Evolutionary conservation across 2,113 vertebrate species (phyloP).

Genomic region (Myotis yumanensis): DNA sequence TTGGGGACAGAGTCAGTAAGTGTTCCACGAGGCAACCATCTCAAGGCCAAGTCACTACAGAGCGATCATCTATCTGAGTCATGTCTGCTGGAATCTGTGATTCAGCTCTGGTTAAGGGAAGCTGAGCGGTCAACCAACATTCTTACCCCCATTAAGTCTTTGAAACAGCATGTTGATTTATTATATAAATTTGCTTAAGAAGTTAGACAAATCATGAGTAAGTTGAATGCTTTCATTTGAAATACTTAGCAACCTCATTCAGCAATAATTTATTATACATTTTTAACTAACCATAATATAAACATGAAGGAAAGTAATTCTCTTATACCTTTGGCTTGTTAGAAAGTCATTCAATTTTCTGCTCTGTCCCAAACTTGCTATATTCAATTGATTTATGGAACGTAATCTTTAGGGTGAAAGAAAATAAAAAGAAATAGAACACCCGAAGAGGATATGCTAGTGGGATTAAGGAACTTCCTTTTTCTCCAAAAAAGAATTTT

Average conservation of each 20-base stretch:
- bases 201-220: slow-evolving; percentile 48
- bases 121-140: background rate
- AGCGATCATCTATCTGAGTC: background rate
- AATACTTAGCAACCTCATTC: slow-evolving; percentile 48
- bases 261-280: slow-evolving; percentile 54
- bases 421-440: slow-evolving; percentile 50
- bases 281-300: slow-evolving; percentile 49
- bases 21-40: background rate
- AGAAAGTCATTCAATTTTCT: slow-evolving; percentile 64
- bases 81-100: slow-evolving; percentile 17
- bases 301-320: slow-evolving; percentile 42
- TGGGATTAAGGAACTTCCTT: slow-evolving; percentile 74
- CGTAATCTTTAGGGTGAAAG: slow-evolving; percentile 57
- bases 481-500: slow-evolving; percentile 71
- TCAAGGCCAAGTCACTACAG: background rate
- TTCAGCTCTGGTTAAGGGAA: background rate
- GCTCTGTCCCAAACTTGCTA: slow-evolving; percentile 65
- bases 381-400: slow-evolving; percentile 78
- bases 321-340: slow-evolving; percentile 49
- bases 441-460: slow-evolving; percentile 64
- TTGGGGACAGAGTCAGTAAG: background rate
- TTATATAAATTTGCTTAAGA: slow-evolving; percentile 40
- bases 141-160: slow-evolving; percentile 23
- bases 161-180: slow-evolving; percentile 25
- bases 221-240: slow-evolving; percentile 36